Base-by-base conservation (phyloP, 1,140 invertebrate species). In the Maniola jurtina region DNA sequence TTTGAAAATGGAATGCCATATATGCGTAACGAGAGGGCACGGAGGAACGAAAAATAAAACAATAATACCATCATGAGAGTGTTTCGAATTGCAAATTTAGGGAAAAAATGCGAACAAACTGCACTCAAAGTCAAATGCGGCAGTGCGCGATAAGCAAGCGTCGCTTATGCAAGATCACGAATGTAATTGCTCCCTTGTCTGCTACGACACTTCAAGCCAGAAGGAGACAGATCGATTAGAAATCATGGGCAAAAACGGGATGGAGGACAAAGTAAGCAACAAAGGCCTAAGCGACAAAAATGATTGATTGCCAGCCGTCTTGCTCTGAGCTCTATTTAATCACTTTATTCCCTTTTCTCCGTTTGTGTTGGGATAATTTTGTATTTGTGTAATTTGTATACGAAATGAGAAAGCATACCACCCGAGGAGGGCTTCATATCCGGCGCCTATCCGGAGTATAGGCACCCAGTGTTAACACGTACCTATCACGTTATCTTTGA, bases 241-340 rank as follows among this genome's bases (percentile, higher is more conserved):
- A 76, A 63, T 66, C 61, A 56, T 63, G 58, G 16, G 81, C 67
- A 64, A 15, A 75, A 91, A 76, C 62, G 80, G 70, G 83, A 88
- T 62, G 72, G 66, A 74, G 61, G 64, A 79, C 69, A 73, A 64
- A 79, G 80, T 75, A 78, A 82, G 81, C 78, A 82, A 88, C 80
- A 89, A 84, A 81, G 81, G 76, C 84, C 69, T 89, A 88, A 88
- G 87, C 85, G 86, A 88, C 88, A 85, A 86, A 85, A 89, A 91
- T 91, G 90, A 91, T 91, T 91, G 90, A 91, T 91, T 85, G 84
- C 90, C 83, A 83, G 85, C 84, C 83, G 89, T 91, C 91, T 91
- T 89, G 84, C 80, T 83, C 83, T 91, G 89, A 92, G 89, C 91
- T 92, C 90, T 92, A 91, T 92, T 92, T 92, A 92, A 92, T 92